Evolutionary conservation across 2,797 vertebrate species (phyloP), one percentile per base, ranked within the genome.

Genomic region (Odontamblyopus lacepedii): DNA sequence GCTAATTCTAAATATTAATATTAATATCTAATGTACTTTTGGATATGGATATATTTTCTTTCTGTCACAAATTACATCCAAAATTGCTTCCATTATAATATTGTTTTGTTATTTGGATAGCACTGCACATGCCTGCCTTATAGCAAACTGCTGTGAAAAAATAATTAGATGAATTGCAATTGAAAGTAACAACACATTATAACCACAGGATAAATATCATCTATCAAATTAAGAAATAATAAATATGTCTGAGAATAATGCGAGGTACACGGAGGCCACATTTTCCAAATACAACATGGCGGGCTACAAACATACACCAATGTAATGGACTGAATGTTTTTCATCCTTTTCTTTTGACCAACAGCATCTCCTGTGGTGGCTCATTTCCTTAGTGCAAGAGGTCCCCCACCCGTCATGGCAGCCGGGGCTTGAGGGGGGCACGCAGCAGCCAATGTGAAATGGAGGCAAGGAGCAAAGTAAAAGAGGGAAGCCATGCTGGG

Each of bases 401-500:
- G 85, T 88, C 89, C 85, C 85, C 83, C 83, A 86, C 83, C 81
- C 82, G 89, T 76, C 83, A 83, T 82, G 67, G 78, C 77, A 86
- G 83, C 74, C 75, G 44, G 50, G 83, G 86, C 87, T 86, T 87
- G 76, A 70, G 85, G 87, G 87, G 88, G 83, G 86, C 75, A 82
- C 65, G 80, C 73, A 69, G 83, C 81, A 86, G 76, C 75, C 78
- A 90, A 84, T 83, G 82, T 30, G 79, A 83, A 82, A 88, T 88
- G 84, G 87, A 88, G 85, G 82, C 85, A 87, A 83, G 85, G 78
- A 87, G 87, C 81, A 89, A 91, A 92, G 89, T 79, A 87, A 88
- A 78, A 67, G 90, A 90, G 89, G 91, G 87, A 87, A 90, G 86
- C 90, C 92, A 93, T 87, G 92, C 92, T 91, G 92, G 86, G 91